Percentiles rank a stretch among this genome's conserved stretches.
Conservation (phyloP, 2,888 invertebrate genomes). For the Melangyna quadrimaculata region DNA sequence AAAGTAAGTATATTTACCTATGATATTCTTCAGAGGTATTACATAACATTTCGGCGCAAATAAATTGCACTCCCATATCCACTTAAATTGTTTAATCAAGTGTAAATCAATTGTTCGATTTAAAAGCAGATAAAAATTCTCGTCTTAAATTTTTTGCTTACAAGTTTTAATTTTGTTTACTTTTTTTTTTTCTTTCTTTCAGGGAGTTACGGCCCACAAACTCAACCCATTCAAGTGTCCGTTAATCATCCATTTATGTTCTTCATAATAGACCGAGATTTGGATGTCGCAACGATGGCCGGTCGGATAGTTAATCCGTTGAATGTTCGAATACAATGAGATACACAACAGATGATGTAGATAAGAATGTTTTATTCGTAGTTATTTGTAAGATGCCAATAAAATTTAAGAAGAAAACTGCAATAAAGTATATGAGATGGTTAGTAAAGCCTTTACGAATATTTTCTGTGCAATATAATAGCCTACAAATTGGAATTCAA, state of each 20-base stretch:
- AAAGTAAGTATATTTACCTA: constrained; percentile 78
- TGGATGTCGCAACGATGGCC: constrained; percentile 90
- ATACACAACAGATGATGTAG: not conserved
- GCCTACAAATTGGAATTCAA: not conserved
- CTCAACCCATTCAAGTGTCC: constrained; percentile 85
- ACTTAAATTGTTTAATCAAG: constrained; percentile 78
- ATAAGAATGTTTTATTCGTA: constrained; percentile 5
- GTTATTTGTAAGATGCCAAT: constrained; percentile 37
- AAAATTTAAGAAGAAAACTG: constrained; percentile 27
- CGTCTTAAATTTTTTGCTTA: constrained; percentile 15
- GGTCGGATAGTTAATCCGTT: constrained; percentile 92
- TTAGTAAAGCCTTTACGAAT: not conserved
- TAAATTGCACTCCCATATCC: constrained; percentile 72
- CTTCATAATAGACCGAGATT: constrained; percentile 91
- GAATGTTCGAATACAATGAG: constrained; percentile 89
- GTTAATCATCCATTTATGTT: constrained; percentile 92
- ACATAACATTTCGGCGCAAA: constrained; percentile 51
- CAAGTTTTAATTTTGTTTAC: not conserved
- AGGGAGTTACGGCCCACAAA: constrained; percentile 79
- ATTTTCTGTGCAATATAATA: not conserved
- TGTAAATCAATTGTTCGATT: constrained; percentile 73
- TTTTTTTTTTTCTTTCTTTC: constrained; percentile 36
- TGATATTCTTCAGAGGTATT: constrained; percentile 11
- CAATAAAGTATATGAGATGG: not conserved
- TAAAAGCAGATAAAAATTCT: not conserved